Evolutionary conservation across 1,140 invertebrate species (phyloP).

Genomic region (Mizuhopecten yessoensis): DNA sequence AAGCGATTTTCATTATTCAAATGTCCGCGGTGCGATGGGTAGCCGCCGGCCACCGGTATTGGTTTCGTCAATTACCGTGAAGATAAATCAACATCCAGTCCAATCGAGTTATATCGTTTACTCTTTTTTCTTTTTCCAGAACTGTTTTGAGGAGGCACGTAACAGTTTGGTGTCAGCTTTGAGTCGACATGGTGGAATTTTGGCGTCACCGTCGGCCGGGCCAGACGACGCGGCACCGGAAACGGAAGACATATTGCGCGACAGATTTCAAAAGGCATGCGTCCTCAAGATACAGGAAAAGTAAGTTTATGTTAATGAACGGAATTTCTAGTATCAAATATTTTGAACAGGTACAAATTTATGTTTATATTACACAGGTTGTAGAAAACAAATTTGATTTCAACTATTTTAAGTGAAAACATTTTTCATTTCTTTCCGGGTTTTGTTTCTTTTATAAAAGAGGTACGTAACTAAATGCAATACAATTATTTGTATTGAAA

Average conservation of each 20-base stretch:
- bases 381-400: too few relatives aligned
- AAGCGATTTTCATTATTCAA: constrained; percentile 19
- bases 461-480: too few relatives aligned
- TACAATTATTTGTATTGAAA: too few relatives aligned
- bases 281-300: not conserved
- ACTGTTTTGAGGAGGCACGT: not conserved
- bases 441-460: too few relatives aligned
- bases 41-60: not conserved
- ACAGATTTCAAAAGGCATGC: not conserved
- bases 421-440: too few relatives aligned
- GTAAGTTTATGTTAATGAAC: not conserved
- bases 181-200: not conserved
- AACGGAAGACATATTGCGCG: not conserved
- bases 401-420: too few relatives aligned
- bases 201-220: not conserved
- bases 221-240: not conserved
- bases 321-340: too few relatives aligned
- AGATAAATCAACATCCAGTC: not conserved
- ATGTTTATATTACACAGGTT: not conserved
- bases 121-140: not conserved
- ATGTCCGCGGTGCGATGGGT: constrained; percentile 9
- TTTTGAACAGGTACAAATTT: not conserved
- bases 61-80: not conserved
- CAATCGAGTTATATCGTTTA: constrained; percentile 3
- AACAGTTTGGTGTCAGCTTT: not conserved